Evolutionary conservation across 2,888 invertebrate genomes (phyloP), one percentile per base, ranked within the genome.

Genomic region (Hydrotaea cyrtoneurina): DNA sequence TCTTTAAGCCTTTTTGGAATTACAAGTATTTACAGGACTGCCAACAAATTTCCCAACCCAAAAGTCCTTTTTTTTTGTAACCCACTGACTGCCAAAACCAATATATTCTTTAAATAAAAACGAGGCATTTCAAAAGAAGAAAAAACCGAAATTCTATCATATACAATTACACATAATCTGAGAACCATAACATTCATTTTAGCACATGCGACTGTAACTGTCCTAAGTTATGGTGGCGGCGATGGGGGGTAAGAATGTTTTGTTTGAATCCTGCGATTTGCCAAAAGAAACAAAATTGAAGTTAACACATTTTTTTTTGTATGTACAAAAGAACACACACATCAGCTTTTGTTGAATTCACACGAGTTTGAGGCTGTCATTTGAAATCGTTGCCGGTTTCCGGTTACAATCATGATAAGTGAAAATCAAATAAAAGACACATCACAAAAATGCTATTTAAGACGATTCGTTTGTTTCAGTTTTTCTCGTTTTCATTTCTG

Each of bases 341-440:
- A 53, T 43, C 43, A 13, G 7, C 13, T 11, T 13, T 2, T 43
- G 43, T 43, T 8, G n/a, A n/a, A n/a, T n/a, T n/a, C n/a, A n/a
- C 15, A 19, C 53, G 1, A 17, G 17, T 3, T n/a, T 21, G 21
- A 55, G 21, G 7, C 55, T 2, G 55, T 21, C 23, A 55, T 19
- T 21, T n/a, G 53, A 17, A 7, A 15, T 55, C 36, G n/a, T 36
- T 36, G n/a, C 36, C 36, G 15, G 64, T 64, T 64, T 36, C 64
- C 64, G 31, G 31, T 82, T 72, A 76, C 76, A 66, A 80, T 83
- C 77, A 57, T 77, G 83, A 83, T 83, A 83, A 83, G 69, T 80
- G n/a, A 78, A 78, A 78, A 82, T 69, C 71, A 78, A 82, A 82
- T 82, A 82, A 82, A 66, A 4, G 21, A 66, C 64, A 55, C 31